Evolutionary conservation across 2,797 vertebrate genomes (phyloP).

Genomic region (Emydoidea blandingii): DNA sequence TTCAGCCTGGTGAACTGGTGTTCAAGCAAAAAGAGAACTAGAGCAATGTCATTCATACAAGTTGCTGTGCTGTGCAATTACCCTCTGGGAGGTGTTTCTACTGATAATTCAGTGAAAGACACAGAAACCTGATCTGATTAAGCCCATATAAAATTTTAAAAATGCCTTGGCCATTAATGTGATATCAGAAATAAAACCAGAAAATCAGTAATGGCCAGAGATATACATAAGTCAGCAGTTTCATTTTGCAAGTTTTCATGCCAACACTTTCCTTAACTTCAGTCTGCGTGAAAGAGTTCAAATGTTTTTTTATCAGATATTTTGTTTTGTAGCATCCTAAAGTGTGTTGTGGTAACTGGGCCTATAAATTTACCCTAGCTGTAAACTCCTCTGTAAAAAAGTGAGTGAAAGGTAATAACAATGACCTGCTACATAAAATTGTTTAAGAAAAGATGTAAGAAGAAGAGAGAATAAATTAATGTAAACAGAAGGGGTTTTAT

Average conservation of each 20-base stretch:
- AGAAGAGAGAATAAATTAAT: not conserved
- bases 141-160: not conserved
- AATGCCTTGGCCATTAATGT: not conserved
- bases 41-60: not conserved
- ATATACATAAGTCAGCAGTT: not conserved
- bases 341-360: not conserved
- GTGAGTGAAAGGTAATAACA: not conserved
- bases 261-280: not conserved
- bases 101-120: not conserved
- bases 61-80: not conserved
- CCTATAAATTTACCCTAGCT: not conserved
- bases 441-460: not conserved
- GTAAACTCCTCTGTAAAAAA: not conserved
- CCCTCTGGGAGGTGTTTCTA: not conserved
- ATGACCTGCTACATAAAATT: not conserved
- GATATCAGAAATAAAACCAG: not conserved
- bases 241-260: not conserved
- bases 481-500: not conserved
- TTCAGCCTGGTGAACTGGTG: not conserved
- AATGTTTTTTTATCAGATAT: not conserved
- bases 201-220: not conserved
- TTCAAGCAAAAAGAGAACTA: not conserved
- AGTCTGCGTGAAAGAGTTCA: not conserved
- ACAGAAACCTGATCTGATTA: not conserved
- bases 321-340: not conserved